Conservation (phyloP, 2,797 vertebrate species). For the Heterohyrax brucei region DNA sequence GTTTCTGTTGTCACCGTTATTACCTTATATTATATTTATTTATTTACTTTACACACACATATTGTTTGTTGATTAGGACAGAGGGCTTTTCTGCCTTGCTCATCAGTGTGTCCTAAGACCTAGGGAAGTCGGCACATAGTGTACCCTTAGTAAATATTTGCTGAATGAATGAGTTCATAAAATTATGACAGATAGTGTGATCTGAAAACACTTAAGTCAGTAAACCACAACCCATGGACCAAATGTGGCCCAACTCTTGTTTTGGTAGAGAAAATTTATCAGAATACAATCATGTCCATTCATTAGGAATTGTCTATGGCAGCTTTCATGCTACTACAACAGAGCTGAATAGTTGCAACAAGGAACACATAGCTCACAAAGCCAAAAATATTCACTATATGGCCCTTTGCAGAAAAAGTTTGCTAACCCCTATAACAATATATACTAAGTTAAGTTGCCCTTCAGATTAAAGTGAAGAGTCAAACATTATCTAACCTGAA, state of each 20-base stretch:
- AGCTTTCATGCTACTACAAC: not conserved
- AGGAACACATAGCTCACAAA: not conserved
- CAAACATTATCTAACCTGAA: not conserved
- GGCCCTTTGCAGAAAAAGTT: not conserved
- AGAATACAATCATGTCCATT: not conserved
- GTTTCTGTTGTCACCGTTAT: not conserved
- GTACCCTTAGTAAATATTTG: not conserved
- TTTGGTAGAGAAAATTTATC: conserved; percentile 55
- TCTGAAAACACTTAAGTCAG: not conserved
- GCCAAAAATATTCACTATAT: no score
- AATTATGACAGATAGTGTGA: not conserved
- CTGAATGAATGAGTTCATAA: conserved; percentile 11
- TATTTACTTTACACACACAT: not conserved
- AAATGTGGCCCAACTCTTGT: conserved; percentile 21
- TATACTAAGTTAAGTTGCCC: not conserved
- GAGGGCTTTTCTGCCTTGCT: not conserved
- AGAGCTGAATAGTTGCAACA: not conserved
- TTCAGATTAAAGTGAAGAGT: not conserved
- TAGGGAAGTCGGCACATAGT: not conserved
- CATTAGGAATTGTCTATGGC: not conserved
- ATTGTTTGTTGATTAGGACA: not conserved
- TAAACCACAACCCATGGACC: not conserved
- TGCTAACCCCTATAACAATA: not conserved
- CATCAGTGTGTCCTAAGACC: not conserved
- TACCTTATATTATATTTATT: not conserved